Base-by-base conservation (phyloP, 2,113 vertebrate genomes). In the Gallinago jamesoni region DNA sequence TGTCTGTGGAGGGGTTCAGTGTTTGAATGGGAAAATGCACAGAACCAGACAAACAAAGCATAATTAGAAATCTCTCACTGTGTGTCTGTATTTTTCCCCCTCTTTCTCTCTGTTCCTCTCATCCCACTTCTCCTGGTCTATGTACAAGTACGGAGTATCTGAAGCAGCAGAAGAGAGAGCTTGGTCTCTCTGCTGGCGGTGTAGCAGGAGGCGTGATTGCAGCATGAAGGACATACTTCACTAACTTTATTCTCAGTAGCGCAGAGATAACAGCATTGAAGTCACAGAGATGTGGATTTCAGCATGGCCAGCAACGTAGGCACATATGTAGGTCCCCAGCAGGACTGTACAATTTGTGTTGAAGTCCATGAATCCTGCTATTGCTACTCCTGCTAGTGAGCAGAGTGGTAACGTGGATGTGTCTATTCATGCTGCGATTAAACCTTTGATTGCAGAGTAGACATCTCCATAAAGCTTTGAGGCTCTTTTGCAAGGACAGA, bases 361-460 rank as follows among this genome's bases (percentile, higher is more conserved):
- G 1, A 72, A 69, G 62, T 90, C 84, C 45, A 5, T 50, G 74
- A 89, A 68, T 89, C 56, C 87, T 1, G 9, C 78, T 90, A 24
- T 73, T 87, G 30, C 53, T 66, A 5, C 28, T 89, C 66, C 53
- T 87, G 55, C 62, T 85, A 47, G 77, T 13, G 47, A 89, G 33
- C 33, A 9, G 33, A 64, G 53, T 84, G 62, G 35, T 91, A 76
- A 82, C 16, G 3, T 73, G 62, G 30, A 11, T 84, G 55, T 63
- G 41, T 59, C 74, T 94, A 23, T 68, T 90, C 63, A n/a, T 80
- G 78, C 91, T 96, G 87, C 0, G 9, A 48, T 90, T 79, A 77
- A 87, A 93, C 70, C 74, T 91, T 95, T 95, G 62, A 91, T 69
- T 96, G 67, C 57, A 27, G 57, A 50, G 59, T 31, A 95, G 82